phyloP scores from a whole-genome alignment of 2,888 invertebrate genomes.

The Drepanosiphum platanoidis region DNA sequence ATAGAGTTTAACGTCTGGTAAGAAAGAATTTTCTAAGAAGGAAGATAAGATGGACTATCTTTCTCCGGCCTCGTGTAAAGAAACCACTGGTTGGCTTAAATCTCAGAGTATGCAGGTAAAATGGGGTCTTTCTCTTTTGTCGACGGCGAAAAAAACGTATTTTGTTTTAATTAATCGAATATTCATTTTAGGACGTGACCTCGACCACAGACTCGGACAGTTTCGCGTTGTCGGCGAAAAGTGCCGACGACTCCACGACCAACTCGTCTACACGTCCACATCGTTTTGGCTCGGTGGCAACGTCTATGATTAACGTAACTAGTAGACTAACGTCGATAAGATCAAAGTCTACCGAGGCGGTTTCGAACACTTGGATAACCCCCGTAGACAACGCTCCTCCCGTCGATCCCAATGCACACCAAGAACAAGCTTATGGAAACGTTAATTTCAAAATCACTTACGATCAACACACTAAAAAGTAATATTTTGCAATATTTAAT shows the following conservation, averaged over 20 bases:
- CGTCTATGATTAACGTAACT: conserved; percentile 56
- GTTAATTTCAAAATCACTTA: conserved; percentile 63
- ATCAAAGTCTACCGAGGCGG: conserved; percentile 63
- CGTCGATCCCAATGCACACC: conserved; percentile 58
- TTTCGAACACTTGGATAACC: conserved; percentile 63
- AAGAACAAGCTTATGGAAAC: conserved; percentile 63
- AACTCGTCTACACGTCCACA: conserved; percentile 19
- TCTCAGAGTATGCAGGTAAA: conserved; percentile 64
- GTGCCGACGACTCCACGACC: not conserved
- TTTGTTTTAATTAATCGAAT: not conserved
- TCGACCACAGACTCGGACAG: conserved; percentile 56
- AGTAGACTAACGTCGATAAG: conserved; percentile 51
- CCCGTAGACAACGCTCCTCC: conserved; percentile 60
- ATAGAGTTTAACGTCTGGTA: conserved; percentile 45
- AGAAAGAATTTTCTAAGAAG: conserved; percentile 61
- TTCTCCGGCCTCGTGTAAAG: conserved; percentile 51
- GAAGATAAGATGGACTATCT: conserved; percentile 61
- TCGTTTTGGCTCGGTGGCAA: conserved; percentile 56
- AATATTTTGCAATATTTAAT: no score
- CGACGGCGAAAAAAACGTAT: not conserved
- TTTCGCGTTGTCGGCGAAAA: conserved; percentile 50
- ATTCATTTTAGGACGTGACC: conserved; percentile 44
- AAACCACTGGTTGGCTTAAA: conserved; percentile 62
- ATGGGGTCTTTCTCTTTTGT: not conserved
- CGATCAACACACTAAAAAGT: conserved; percentile 63